Evolutionary conservation across 2,797 vertebrate species (phyloP), one percentile per base, ranked within the genome.

Genomic region (Diceros bicornis): DNA sequence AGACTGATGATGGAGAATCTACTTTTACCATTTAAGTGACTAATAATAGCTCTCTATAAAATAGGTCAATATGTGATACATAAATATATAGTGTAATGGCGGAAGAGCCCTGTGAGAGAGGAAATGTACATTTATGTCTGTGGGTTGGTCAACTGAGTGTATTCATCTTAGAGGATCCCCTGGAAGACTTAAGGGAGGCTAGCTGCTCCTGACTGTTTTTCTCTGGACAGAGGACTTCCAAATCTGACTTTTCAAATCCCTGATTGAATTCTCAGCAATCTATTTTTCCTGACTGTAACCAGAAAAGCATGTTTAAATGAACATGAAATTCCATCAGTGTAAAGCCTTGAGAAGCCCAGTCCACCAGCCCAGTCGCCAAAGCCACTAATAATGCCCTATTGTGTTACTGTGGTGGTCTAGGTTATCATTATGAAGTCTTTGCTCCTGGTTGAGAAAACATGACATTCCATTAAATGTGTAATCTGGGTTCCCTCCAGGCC

Each of bases 261-360:
- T 93, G 94, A 96, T 61, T 91, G 97, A 96, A 97, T 98, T 97
- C 97, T 96, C 97, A 97, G 97, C 92, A 94, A 92, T 97, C 94
- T 91, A 59, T 78, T 97, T 97, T 97, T 95, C 97, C 95, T 86
- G 83, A 89, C 90, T 91, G 79, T 97, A 97, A 97, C 96, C 92
- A 98, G 95, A 96, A 98, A 94, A 97, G 97, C 96, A 96, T 98
- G 97, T 96, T 97, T 96, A 97, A 97, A 91, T 94, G 97, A 97
- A 98, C 93, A 97, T 89, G 92, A 97, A 97, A 98, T 98, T 98
- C 97, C 97, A 97, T 91, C 96, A 68, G 96, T 96, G 85, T 50
- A 98, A 95, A 97, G 96, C 82, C 68, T 71, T 86, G 92, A 68
- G 93, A 93, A 86, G 96, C 78, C 88, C 96, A 82, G 75, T 89